A percentile compares a stretch with the other conserved stretches of the same genome.
Conservation (phyloP, 2,888 invertebrate species). For the Hesperia comma region DNA sequence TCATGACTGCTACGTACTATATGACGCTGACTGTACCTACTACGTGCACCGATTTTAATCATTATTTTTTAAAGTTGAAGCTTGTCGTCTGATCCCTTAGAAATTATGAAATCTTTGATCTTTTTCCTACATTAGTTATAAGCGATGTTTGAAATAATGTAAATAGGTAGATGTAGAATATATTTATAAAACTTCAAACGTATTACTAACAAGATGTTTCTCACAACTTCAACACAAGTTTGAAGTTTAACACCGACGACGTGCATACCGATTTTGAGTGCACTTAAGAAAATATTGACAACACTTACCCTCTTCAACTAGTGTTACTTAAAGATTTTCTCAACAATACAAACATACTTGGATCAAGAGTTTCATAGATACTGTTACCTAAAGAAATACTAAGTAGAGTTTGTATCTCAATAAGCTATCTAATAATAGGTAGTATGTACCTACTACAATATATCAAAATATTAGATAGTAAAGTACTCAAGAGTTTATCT, state of each 20-base stretch:
- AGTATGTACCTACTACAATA: too few species aligned
- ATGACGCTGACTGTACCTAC: too few species aligned
- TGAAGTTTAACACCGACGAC: not conserved
- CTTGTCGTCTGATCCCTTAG: too few species aligned
- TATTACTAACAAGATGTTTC: not conserved
- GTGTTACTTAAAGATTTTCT: conserved; percentile 8
- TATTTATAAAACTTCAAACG: not conserved
- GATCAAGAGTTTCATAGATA: not conserved
- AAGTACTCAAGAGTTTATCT: too few species aligned
- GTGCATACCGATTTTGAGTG: conserved; percentile 13
- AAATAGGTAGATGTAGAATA: not conserved
- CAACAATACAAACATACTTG: conserved; percentile 3
- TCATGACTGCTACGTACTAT: too few species aligned
- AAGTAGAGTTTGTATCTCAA: not conserved
- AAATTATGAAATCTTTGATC: too few species aligned
- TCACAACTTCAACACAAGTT: not conserved
- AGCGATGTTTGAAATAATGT: too few species aligned
- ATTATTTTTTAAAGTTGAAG: too few species aligned
- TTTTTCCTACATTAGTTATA: too few species aligned
- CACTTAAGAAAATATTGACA: conserved; percentile 24
- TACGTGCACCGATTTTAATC: too few species aligned
- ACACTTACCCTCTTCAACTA: conserved; percentile 15
- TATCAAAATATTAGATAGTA: too few species aligned
- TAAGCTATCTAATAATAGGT: too few species aligned
- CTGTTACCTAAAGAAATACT: not conserved